Percentiles rank a stretch among this genome's conserved stretches.
These are phyloP conservation scores for Phalanger gymnotis DNA, from an alignment of 2,797 vertebrate species.

Conservation along the genomic window DNA sequence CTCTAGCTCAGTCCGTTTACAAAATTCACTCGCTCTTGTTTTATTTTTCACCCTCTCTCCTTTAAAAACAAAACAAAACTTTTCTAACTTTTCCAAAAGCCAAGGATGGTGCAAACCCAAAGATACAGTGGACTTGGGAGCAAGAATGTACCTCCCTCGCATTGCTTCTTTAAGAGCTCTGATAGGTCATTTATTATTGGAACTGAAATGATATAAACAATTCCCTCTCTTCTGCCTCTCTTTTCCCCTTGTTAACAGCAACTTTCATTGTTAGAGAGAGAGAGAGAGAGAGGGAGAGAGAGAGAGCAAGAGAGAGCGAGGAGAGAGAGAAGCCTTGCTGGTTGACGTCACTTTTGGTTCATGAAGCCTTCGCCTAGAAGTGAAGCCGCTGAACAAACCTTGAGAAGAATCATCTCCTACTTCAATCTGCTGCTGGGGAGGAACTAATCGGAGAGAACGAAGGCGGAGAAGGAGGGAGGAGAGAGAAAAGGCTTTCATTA, in stretches of 20 bases:
- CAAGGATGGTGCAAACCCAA: slow-evolving; percentile 56
- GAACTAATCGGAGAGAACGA: slow-evolving; percentile 88
- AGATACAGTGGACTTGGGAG: slow-evolving; percentile 68
- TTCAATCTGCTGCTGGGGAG: slow-evolving; percentile 94
- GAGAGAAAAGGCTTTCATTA: slow-evolving; percentile 60
- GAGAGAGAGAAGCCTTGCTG: slow-evolving; percentile 85
- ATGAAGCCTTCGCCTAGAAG: slow-evolving; percentile 91
- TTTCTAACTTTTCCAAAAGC: slow-evolving; percentile 78
- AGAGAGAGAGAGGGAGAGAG: slow-evolving; percentile 76
- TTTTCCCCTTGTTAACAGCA: slow-evolving; percentile 86
- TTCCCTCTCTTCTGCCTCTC: slow-evolving; percentile 55
- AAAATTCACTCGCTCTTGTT: slow-evolving; percentile 51
- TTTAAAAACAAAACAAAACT: slow-evolving; percentile 67
- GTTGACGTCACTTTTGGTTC: slow-evolving; percentile 92
- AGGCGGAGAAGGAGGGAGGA: slow-evolving; percentile 76
- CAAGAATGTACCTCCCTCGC: slow-evolving; percentile 61
- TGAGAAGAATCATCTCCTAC: slow-evolving; percentile 92
- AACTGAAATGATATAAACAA: slow-evolving; percentile 76
- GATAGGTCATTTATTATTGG: slow-evolving; percentile 81
- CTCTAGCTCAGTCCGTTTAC: rapidly evolving
- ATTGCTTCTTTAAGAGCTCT: slow-evolving; percentile 71
- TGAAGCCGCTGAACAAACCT: slow-evolving; percentile 96
- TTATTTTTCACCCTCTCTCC: slow-evolving; percentile 5
- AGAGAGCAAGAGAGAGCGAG: slow-evolving; percentile 79
- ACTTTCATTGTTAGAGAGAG: slow-evolving; percentile 90